These are phyloP conservation scores for Oryctolagus cuniculus DNA, from an alignment of 2,113 vertebrate species.

Conservation along the genomic window mOryCun1.1 NC_091434.1:8043501-8044000, in stretches of 20 bases:
- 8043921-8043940: not conserved
- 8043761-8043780: not conserved
- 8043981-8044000: too few species aligned
- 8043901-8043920: not conserved
- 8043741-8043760: not conserved
- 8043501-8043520: not conserved
- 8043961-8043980: too few species aligned
- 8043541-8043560: not conserved
- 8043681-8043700: not conserved
- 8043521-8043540: not conserved
- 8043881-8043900: not conserved
- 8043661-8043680: not conserved
- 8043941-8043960: not conserved
- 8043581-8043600: not conserved
- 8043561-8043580: not conserved
- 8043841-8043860: not conserved
- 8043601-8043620: not conserved
- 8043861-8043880: not conserved
- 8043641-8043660: not conserved
- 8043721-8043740: not conserved
- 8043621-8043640: not conserved
- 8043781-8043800: not conserved
- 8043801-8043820: not conserved
- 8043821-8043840: not conserved
- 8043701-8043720: not conserved